Evolutionary conservation across 2,113 vertebrate genomes (phyloP), one percentile per base, ranked within the genome.

Genomic region (Dasyprocta punctata): DNA sequence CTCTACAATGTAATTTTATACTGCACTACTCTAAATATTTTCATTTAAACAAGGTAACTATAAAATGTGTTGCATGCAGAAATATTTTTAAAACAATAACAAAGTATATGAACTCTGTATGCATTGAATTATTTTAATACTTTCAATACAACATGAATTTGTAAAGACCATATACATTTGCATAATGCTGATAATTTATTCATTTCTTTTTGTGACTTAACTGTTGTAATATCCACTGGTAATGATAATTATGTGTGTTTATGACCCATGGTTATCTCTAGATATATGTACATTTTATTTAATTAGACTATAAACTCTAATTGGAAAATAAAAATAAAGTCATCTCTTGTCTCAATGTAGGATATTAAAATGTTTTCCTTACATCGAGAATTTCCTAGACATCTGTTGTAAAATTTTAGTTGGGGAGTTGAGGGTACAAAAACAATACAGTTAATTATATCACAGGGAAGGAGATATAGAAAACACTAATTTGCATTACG

Each of bases 281-380:
- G 81, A 86, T 80, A 96, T 49, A 69, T 90, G 69, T 81, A 8
- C 33, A 88, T 93, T 95, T 97, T 88, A 65, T 97, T 89, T 84
- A 94, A 98, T 97, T 97, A 97, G 36, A 93, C 75, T 54, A 89
- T 3, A 12, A 97, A 95, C 73, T 52, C 94, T 95, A 97, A 96
- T 94, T 90, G 47, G 36, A 92, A 94, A 87, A 89, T 89, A 36
- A 94, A 92, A 95, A 63, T 54, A 56, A 98, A 97, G 92, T 86
- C 89, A 96, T 3, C 47, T 93, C 88, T 89, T 91, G 44, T 95
- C 58, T 90, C 77, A 63, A 16, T 80, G 12, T 44, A 73, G 1
- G 36, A 36, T 86, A 95, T 61, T 58, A 71, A 30, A 82, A 80
- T 93, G 0, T 94, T 22, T 41, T 30, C 44, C 33, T 96, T 92